These are phyloP conservation scores for Cerceris rybyensis DNA, from an alignment of 2,888 invertebrate species.

Conservation along the genomic window DNA sequence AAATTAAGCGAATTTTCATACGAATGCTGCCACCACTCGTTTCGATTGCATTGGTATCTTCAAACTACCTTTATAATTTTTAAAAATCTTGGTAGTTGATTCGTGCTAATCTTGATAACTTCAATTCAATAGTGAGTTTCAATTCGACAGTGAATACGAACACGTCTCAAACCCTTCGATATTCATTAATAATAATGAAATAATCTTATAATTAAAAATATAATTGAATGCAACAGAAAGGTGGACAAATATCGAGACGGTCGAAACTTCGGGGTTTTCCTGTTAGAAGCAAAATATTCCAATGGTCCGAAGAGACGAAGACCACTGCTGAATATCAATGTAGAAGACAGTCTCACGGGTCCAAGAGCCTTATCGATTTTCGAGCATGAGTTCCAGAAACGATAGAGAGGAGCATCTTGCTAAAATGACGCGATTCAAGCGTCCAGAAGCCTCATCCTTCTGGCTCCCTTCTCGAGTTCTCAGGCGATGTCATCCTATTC, in stretches of 20 bases:
- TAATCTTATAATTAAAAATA: too few relatives aligned
- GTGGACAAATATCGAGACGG: neutral
- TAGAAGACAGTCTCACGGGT: conserved; percentile 13
- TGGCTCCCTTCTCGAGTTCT: conserved; percentile 11
- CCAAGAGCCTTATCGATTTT: conserved; percentile 17
- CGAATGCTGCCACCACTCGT: too few relatives aligned
- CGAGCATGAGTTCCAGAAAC: conserved; percentile 13
- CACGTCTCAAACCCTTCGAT: too few relatives aligned
- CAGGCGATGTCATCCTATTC: neutral
- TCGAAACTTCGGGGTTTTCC: neutral
- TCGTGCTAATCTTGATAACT: too few relatives aligned
- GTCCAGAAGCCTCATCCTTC: conserved; percentile 3
- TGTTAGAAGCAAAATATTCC: conserved; percentile 40
- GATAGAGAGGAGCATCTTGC: conserved; percentile 19
- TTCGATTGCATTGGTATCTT: too few relatives aligned
- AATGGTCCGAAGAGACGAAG: conserved; percentile 36
- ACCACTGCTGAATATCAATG: conserved; percentile 42
- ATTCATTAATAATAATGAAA: too few relatives aligned
- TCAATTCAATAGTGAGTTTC: too few relatives aligned
- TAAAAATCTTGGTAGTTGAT: too few relatives aligned
- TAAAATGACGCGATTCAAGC: conserved; percentile 33
- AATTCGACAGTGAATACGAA: too few relatives aligned
- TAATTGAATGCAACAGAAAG: neutral
- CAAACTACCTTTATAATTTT: too few relatives aligned
- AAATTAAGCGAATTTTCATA: too few relatives aligned